Base-by-base conservation (phyloP, 2,888 invertebrate genomes). In the Conops quadrifasciatus region DNA sequence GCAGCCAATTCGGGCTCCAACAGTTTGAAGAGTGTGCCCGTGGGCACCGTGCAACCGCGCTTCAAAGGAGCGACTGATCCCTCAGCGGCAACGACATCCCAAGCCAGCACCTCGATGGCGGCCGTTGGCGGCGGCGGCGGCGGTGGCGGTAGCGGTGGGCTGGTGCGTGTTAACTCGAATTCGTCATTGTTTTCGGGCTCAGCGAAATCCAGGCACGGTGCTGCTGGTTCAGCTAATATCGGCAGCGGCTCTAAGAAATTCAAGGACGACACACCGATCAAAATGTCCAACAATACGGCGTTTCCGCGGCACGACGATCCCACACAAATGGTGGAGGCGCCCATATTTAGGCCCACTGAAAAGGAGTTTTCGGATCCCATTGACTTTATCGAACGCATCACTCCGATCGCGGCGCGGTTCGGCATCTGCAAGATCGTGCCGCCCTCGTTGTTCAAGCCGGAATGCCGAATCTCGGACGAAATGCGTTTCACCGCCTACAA, bases 401-500 rank as follows among this genome's bases (percentile, higher is more conserved):
- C 91, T 66, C 88, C 91, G 0, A 87, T 89, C 67, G 95, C 94
- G 0, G 91, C 93, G 59, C 90, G 91, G 72, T 96, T 90, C 83
- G 96, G 97, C 0, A 90, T 97, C 72, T 97, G 96, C 81, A 90
- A 93, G 75, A 93, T 97, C 30, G 91, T 96, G 26, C 94, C 96
- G 2, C 97, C 97, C 0, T 82, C 88, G 0, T 90, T 88, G 72
- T 95, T 95, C 80, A 91, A 91, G 79, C 93, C 94, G 1, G 92
- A 94, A 75, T 96, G 95, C 80, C 90, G 91, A 77, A 90, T 95
- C 0, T 90, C 91, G 15, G 95, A 96, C 75, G 93, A 94, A 73
- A 92, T 94, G 89, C 87, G 94, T 3, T 97, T 97, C 80, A 92
- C 92, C 0, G 94, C 94, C 0, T 92, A 93, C 75, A 94, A 96